These are phyloP conservation scores for Lydus trimaculatus DNA, from an alignment of 2,888 invertebrate species.

Conservation along the genomic window DNA sequence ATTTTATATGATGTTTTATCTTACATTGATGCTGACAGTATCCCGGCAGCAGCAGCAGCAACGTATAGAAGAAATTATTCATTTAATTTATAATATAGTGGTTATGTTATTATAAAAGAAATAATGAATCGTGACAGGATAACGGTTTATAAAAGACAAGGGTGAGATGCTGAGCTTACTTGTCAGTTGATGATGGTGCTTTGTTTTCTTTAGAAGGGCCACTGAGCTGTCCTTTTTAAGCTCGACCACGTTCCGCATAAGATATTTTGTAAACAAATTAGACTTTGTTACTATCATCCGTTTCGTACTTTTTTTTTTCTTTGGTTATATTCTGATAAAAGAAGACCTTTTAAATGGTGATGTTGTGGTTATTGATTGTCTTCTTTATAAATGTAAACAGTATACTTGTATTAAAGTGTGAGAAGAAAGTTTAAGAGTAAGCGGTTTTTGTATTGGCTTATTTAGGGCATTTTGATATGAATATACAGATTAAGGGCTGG, in stretches of 20 bases:
- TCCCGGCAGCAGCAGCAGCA: conserved; percentile 17
- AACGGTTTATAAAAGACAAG: conserved; percentile 28
- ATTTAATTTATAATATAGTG: conserved; percentile 32
- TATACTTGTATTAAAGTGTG: neutral
- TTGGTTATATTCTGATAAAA: conserved; percentile 14
- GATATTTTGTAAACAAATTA: conserved; percentile 59
- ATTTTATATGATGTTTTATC: conserved; percentile 23
- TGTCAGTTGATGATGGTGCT: conserved; percentile 34
- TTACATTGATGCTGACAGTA: neutral
- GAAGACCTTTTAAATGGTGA: neutral
- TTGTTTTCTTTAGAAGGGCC: conserved; percentile 47
- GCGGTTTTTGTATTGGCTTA: neutral
- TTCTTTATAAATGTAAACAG: neutral
- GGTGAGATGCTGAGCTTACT: conserved; percentile 29
- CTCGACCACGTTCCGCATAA: conserved; percentile 56
- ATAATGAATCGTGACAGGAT: conserved; percentile 34
- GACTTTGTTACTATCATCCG: conserved; percentile 41
- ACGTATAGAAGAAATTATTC: conserved; percentile 27
- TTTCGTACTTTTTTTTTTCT: conserved; percentile 37
- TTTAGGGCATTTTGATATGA: neutral
- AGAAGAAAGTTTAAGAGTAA: neutral
- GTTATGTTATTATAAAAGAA: conserved; percentile 29
- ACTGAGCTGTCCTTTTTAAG: conserved; percentile 52
- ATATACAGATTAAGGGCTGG: neutral
- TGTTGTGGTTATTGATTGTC: neutral